phyloP scores from a whole-genome alignment of 2,888 invertebrate genomes.

The Agrochola lota region DNA sequence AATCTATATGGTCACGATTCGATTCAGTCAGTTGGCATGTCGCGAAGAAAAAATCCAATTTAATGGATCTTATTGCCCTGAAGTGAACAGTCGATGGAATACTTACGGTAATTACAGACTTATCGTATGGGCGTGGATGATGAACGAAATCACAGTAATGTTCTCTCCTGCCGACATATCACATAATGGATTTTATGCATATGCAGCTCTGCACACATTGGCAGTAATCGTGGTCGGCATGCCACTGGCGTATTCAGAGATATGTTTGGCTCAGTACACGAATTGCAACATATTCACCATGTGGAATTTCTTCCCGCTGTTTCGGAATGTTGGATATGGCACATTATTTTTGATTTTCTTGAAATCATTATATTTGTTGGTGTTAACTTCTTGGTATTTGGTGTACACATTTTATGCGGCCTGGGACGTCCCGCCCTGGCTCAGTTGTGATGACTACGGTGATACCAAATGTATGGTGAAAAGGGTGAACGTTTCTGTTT shows the following conservation, averaged over 20 bases:
- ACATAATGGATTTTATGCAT: slow-evolving; percentile 79
- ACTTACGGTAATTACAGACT: slow-evolving; percentile 79
- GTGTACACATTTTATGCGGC: slow-evolving; percentile 81
- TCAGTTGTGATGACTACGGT: slow-evolving; percentile 78
- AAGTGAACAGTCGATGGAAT: slow-evolving; percentile 78
- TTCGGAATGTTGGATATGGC: slow-evolving; percentile 80
- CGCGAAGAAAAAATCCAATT: slow-evolving; percentile 57
- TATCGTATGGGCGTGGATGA: slow-evolving; percentile 83
- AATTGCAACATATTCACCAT: slow-evolving; percentile 79
- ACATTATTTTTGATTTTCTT: slow-evolving; percentile 76
- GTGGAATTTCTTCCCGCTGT: slow-evolving; percentile 85
- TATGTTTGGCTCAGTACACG: slow-evolving; percentile 85
- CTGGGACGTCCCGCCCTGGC: slow-evolving; percentile 84
- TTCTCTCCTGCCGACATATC: slow-evolving; percentile 78
- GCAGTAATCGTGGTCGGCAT: slow-evolving; percentile 81
- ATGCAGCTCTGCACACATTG: slow-evolving; percentile 72
- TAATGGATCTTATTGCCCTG: slow-evolving; percentile 68
- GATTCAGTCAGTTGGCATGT: slow-evolving; percentile 29
- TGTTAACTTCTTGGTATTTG: slow-evolving; percentile 82
- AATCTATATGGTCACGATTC: slow-evolving; percentile 68
- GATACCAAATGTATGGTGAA: slow-evolving; percentile 84
- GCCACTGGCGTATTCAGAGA: slow-evolving; percentile 85
- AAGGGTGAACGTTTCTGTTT: slow-evolving; percentile 80
- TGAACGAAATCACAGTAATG: slow-evolving; percentile 80
- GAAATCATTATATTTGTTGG: slow-evolving; percentile 78